Conservation (phyloP, 2,888 invertebrate genomes). For the Mesorhabditis sp. region DNA sequence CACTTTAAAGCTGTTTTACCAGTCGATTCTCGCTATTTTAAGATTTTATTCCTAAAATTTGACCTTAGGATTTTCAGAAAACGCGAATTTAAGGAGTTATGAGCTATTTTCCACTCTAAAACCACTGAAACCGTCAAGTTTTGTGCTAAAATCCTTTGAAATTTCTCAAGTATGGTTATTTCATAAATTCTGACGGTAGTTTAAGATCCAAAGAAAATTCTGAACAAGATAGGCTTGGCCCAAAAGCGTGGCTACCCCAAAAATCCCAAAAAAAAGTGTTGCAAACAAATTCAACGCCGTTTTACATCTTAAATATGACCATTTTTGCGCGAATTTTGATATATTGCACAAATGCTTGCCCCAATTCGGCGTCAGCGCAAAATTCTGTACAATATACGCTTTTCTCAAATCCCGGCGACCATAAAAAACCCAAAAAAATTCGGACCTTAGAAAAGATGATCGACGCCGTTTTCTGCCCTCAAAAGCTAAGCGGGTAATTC, state of each 20-base stretch:
- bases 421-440: background rate
- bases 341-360: background rate
- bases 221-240: no score
- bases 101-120: no score
- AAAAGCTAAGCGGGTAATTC: constrained; percentile 31
- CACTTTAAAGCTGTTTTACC: background rate
- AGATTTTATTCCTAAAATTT: no score
- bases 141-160: no score
- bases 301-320: background rate
- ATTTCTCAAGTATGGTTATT: no score
- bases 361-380: background rate
- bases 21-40: background rate
- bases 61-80: constrained; percentile 8
- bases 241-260: no score
- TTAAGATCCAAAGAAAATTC: no score
- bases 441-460: background rate
- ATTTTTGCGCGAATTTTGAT: background rate
- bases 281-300: background rate
- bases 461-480: constrained; percentile 8
- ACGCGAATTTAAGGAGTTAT: background rate
- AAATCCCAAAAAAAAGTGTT: background rate
- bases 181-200: no score
- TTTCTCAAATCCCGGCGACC: background rate
- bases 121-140: no score
- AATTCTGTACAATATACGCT: background rate